Evolutionary conservation across 2,888 invertebrate genomes (phyloP).

Genomic region (Pristionchus mayeri): DNA sequence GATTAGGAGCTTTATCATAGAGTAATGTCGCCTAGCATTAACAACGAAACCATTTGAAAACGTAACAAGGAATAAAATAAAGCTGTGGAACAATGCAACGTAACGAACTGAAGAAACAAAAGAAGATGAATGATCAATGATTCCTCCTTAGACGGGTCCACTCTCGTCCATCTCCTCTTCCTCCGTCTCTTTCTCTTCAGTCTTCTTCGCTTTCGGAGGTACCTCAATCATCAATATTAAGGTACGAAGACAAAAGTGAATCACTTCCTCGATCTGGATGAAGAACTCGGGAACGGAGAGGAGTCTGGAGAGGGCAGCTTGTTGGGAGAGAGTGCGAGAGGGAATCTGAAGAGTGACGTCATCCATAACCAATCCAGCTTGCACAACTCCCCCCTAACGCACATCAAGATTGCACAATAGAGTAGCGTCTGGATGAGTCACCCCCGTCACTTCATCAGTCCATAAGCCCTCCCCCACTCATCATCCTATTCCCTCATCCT

Average conservation of each 20-base stretch:
- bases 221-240: background rate
- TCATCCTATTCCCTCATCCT: background rate
- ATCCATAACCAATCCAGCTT: background rate
- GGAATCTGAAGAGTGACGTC: constrained; percentile 34
- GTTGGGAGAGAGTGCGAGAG: constrained; percentile 19
- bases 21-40: background rate
- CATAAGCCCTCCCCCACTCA: background rate
- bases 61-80: constrained; percentile 6
- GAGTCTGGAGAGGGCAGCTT: constrained; percentile 45
- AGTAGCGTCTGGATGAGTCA: background rate
- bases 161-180: constrained; percentile 41
- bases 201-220: constrained; percentile 42
- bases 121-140: background rate
- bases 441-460: background rate
- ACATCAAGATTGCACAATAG: constrained; percentile 22
- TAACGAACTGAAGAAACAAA: background rate
- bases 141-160: background rate
- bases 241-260: background rate
- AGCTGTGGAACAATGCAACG: constrained; percentile 17
- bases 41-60: background rate
- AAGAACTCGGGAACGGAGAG: constrained; percentile 47
- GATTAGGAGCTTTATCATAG: background rate
- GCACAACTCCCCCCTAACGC: background rate
- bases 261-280: constrained; percentile 45
- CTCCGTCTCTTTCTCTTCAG: background rate